phyloP scores from a whole-genome alignment of 2,113 vertebrate genomes.

The Syrmaticus mikado region DNA sequence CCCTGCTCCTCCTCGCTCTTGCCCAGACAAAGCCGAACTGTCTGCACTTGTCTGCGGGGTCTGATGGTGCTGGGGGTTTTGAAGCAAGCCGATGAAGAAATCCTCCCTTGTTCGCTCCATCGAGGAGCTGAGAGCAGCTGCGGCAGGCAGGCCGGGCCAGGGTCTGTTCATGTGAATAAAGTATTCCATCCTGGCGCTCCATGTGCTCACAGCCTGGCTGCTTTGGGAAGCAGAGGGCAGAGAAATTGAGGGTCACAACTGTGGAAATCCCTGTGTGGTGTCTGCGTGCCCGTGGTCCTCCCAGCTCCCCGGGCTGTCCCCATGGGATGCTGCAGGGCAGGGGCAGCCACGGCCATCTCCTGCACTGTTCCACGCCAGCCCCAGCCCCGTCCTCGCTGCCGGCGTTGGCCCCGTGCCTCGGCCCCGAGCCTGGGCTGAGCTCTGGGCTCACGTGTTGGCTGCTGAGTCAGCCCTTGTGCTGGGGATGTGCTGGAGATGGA shows the following conservation, averaged over 20 bases:
- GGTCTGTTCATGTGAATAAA: constrained; percentile 54
- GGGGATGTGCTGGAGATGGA: neutral
- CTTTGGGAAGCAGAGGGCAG: neutral
- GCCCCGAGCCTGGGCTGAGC: neutral
- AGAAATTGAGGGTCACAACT: neutral
- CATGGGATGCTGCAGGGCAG: too few relatives aligned
- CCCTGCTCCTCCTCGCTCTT: constrained; percentile 11
- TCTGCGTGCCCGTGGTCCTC: neutral
- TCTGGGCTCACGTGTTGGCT: neutral
- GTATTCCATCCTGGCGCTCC: neutral
- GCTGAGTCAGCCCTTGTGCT: constrained; percentile 26
- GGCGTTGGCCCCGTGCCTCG: neutral
- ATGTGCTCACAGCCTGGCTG: neutral
- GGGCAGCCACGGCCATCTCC: neutral
- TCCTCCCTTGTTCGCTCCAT: constrained; percentile 9
- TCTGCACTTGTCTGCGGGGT: constrained; percentile 51
- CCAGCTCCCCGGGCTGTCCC: too few relatives aligned
- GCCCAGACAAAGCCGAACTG: constrained; percentile 42
- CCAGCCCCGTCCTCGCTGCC: neutral
- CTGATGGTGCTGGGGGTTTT: constrained; percentile 4
- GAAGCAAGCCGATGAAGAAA: constrained; percentile 44
- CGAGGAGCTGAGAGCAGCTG: constrained; percentile 29
- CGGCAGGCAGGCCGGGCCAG: neutral
- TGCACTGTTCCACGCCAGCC: accelerated
- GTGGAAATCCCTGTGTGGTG: neutral